A percentile compares a stretch with the other conserved stretches of the same genome.
These are phyloP conservation scores for Drosophila repletoides DNA, from an alignment of 1,140 invertebrate genomes.

Conservation along the genomic window DNA sequence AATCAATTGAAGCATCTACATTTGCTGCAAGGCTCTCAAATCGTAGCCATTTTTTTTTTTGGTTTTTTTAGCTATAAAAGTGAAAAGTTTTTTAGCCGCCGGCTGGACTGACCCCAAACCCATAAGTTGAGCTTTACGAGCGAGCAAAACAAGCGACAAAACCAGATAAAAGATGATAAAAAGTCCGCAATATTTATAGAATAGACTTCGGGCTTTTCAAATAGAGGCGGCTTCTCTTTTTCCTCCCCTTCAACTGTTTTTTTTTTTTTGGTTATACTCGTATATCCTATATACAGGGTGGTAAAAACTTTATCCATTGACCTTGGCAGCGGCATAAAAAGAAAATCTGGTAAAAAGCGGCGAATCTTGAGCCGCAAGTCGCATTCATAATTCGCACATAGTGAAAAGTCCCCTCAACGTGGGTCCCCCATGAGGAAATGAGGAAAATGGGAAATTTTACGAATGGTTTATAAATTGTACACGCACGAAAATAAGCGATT, in stretches of 20 bases:
- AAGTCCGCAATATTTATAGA: slow-evolving; percentile 38
- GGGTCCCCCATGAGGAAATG: background rate
- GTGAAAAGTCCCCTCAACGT: slow-evolving; percentile 12
- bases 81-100: slow-evolving; percentile 46
- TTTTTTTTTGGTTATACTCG: too few relatives aligned
- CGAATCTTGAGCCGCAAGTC: slow-evolving; percentile 24
- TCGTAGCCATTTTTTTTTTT: too few relatives aligned
- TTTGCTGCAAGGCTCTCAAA: too few relatives aligned
- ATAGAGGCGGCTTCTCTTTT: too few relatives aligned
- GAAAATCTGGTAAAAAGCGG: slow-evolving; percentile 17
- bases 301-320: slow-evolving; percentile 58
- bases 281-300: background rate
- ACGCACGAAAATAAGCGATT: slow-evolving; percentile 35
- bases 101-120: slow-evolving; percentile 47
- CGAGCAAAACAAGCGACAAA: slow-evolving; percentile 9
- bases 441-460: slow-evolving; percentile 6
- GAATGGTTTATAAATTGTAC: slow-evolving; percentile 41
- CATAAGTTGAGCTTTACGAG: slow-evolving; percentile 54
- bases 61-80: slow-evolving; percentile 31
- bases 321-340: slow-evolving; percentile 35
- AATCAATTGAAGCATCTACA: slow-evolving; percentile 28
- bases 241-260: too few relatives aligned
- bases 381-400: slow-evolving; percentile 23
- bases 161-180: slow-evolving; percentile 46
- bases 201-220: slow-evolving; percentile 2